Conservation (phyloP, 2,113 vertebrate species). For the Aix galericulata region DNA sequence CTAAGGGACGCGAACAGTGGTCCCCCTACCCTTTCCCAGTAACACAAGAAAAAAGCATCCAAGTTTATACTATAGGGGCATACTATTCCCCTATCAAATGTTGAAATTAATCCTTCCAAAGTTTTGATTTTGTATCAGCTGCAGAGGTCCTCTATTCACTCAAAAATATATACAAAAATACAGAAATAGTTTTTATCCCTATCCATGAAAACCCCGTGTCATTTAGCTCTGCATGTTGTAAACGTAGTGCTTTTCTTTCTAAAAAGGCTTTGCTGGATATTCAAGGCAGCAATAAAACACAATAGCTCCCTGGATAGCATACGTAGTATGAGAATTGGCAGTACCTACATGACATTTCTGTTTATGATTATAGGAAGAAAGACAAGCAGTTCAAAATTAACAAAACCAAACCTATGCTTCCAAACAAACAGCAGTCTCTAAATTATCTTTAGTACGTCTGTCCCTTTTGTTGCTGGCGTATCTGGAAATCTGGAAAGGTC, state of each 20-base stretch:
- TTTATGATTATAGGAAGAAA: neutral
- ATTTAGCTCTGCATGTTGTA: neutral
- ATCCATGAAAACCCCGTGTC: neutral
- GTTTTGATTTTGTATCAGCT: neutral
- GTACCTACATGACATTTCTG: neutral
- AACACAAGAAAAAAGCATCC: slow-evolving; percentile 4
- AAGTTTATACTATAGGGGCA: neutral
- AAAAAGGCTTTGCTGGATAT: neutral
- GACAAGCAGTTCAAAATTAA: neutral
- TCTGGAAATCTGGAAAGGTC: neutral
- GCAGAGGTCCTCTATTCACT: neutral
- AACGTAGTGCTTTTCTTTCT: neutral
- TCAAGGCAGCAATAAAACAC: slow-evolving; percentile 35
- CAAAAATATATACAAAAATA: neutral
- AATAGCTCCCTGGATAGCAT: neutral
- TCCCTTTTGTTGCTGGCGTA: neutral
- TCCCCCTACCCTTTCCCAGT: neutral
- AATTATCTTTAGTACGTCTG: neutral
- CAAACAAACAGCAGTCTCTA: neutral
- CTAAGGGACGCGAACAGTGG: neutral
- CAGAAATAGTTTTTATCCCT: neutral
- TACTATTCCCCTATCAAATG: neutral
- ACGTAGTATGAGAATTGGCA: neutral
- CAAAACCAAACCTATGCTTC: rapidly evolving
- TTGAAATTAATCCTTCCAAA: too few species aligned